These are phyloP conservation scores for Alouatta palliata DNA, from an alignment of 2,113 vertebrate species.

Conservation along the genomic window DNA sequence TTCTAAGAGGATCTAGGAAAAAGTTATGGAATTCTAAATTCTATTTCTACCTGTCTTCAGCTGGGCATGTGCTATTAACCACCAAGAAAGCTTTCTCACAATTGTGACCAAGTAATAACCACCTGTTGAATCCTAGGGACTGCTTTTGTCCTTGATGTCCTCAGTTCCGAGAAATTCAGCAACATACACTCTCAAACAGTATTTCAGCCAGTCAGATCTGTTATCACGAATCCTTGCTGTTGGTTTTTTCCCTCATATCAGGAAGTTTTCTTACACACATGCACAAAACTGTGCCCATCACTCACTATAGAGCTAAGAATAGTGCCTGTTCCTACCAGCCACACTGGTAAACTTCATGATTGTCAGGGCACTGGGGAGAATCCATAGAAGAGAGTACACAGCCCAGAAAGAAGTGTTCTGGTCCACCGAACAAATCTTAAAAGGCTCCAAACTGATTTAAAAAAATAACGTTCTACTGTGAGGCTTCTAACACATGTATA, in stretches of 20 bases:
- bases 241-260: background rate
- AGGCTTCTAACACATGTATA: background rate
- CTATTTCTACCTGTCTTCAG: background rate
- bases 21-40: background rate
- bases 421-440: background rate
- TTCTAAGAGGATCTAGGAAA: background rate
- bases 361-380: background rate
- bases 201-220: background rate
- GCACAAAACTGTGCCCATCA: background rate
- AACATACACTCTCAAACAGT: background rate
- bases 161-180: background rate
- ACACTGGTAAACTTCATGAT: background rate
- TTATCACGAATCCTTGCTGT: background rate
- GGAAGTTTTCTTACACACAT: background rate
- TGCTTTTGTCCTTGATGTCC: background rate
- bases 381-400: background rate
- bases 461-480: background rate
- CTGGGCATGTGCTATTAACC: background rate
- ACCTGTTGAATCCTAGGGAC: background rate
- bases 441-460: background rate
- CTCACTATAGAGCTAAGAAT: background rate
- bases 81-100: background rate
- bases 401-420: background rate
- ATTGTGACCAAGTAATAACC: background rate
- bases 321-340: background rate